Conservation (phyloP, 2,113 vertebrate species). For the Anarhynchus alexandrinus region DNA sequence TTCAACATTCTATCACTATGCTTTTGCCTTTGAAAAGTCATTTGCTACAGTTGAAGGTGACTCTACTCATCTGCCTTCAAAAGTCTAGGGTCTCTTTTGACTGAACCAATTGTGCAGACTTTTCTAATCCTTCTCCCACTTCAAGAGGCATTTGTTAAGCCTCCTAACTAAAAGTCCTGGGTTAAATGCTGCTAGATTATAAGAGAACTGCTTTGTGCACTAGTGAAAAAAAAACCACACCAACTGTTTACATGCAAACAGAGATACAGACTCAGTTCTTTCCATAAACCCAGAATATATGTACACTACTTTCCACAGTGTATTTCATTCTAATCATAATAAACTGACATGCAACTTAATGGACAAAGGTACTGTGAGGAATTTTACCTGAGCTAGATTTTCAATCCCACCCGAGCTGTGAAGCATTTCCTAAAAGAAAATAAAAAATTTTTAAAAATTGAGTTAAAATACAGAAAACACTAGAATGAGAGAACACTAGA, state of each 20-base stretch:
- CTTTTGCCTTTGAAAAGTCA: not conserved
- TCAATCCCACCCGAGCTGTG: conserved; percentile 62
- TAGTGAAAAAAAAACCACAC: not conserved
- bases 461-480: not conserved
- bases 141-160: not conserved
- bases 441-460: not conserved
- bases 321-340: not conserved
- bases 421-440: conserved; percentile 58
- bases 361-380: not conserved
- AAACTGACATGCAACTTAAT: not conserved
- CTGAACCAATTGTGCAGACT: not conserved
- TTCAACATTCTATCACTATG: not conserved
- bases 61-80: not conserved
- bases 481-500: not conserved
- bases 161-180: not conserved
- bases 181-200: not conserved
- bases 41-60: not conserved
- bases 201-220: not conserved
- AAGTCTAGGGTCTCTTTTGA: not conserved
- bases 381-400: conserved; percentile 65
- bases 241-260: not conserved
- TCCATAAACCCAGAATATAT: not conserved
- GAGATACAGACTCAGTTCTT: not conserved
- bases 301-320: not conserved
- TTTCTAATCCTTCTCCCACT: not conserved